Evolutionary conservation across 2,797 vertebrate genomes (phyloP), one percentile per base, ranked within the genome.

Genomic region (Rachycentron canadum): DNA sequence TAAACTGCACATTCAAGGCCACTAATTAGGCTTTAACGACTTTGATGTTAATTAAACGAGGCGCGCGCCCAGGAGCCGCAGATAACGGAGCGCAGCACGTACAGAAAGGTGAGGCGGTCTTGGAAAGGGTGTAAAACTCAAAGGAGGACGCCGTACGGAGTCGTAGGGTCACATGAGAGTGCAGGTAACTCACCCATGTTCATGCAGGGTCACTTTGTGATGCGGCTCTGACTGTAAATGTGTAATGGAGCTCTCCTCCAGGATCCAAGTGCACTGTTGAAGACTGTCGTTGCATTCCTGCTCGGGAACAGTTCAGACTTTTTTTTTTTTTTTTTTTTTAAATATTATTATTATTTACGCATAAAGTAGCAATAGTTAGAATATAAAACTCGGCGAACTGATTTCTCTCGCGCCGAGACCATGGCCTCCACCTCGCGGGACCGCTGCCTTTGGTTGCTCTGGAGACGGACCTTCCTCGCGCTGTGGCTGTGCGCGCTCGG

Each of bases 391-490:
- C 43, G 43, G 6, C 43, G 2, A 21, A 7, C 45, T 11, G 45
- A 47, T 21, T 43, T 17, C 1, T 7, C 41, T 17, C 41, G n/a
- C 36, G 30, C 56, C 26, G 52, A 12, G 30, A 90, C 78, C 82
- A 95, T 95, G 95, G 91, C 90, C 75, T 56, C 81, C 68, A 7
- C 65, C 70, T 77, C 81, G 30, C 86, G 91, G 85, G 88, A 80
- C 79, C 81, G 84, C 78, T 73, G 88, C 88, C 58, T 85, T 63
- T 76, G 82, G 93, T 88, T 93, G 88, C 90, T 88, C 26, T 94
- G 94, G 94, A 95, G 90, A 94, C 93, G 87, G 89, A 92, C 89
- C 73, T 55, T 94, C 45, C 67, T 95, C 82, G 84, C 93, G 78
- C 82, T 95, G 49, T 90, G 83, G 79, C 62, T 95, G 82, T 90